Base-by-base conservation (phyloP, 2,797 vertebrate genomes). In the Melanotaenia parkinsoni region DNA sequence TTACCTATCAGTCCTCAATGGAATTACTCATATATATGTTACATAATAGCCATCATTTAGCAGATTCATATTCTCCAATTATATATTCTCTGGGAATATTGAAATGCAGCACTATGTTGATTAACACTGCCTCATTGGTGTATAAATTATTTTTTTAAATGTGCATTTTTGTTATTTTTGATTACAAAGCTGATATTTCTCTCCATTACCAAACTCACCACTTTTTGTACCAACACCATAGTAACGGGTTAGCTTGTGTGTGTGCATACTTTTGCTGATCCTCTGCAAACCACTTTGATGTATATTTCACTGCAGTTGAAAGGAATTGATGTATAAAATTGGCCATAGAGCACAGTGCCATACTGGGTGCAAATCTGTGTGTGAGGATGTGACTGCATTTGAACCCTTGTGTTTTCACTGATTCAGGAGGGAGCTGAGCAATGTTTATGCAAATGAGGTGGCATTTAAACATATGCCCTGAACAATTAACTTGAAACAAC, bases 371-470 rank as follows among this genome's bases (percentile, higher is more conserved):
- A 71, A 80, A 68, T 53, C 72, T 38, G 62, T 60, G 30, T 22
- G 68, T 35, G 67, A 54, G 32, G 16, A 22, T 70, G 66, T 50
- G 81, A 50, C 62, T 47, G 30, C 22, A 1, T 61, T 63, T 73
- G 58, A 74, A 56, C 76, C 70, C 70, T 74, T 47, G 51, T 84
- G 82, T 88, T 85, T 82, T 79, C 79, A 91, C 80, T 80, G 84
- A 88, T 88, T 86, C 86, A 61, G 10, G 76, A 50, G 82, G 86
- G 89, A 89, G 87, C 89, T 84, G 84, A 89, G 81, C 83, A 81
- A 82, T 85, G 86, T 92, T 92, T 91, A 92, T 93, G 89, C 58
- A 92, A 93, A 93, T 90, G 75, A 87, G 81, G 72, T 86, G 79
- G 84, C 86, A 86, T 93, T 93, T 91, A 89, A 90, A 90, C 89